Conservation (phyloP, 2,888 invertebrate species). For the Agrochola lychnidis region DNA sequence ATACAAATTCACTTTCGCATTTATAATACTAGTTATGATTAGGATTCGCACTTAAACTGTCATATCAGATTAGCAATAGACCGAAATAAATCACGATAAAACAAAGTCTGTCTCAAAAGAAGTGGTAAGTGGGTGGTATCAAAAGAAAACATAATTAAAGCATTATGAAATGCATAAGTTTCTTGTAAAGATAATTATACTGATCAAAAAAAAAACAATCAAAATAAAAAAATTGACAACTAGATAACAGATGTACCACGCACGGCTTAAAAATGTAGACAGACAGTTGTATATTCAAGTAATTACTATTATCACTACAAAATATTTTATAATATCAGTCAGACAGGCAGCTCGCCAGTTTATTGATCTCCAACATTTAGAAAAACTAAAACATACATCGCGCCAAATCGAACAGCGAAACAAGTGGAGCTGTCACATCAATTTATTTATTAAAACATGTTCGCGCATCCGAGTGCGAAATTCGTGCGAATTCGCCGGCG, state of each 20-base stretch:
- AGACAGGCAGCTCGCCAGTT: constrained; percentile 39
- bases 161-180: constrained; percentile 25
- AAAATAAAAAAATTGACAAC: constrained; percentile 26
- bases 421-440: constrained; percentile 66
- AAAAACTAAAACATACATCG: constrained; percentile 56
- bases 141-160: constrained; percentile 41
- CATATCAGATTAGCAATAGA: constrained; percentile 24
- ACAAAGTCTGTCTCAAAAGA: constrained; percentile 14
- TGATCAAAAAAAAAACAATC: constrained; percentile 32
- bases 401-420: constrained; percentile 50
- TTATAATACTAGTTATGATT: not conserved
- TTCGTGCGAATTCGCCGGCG: constrained; percentile 61
- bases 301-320: constrained; percentile 51
- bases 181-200: constrained; percentile 52
- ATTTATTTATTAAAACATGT: constrained; percentile 60
- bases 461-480: constrained; percentile 64
- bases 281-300: constrained; percentile 55
- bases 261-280: constrained; percentile 48
- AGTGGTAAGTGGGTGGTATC: constrained; percentile 23
- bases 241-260: constrained; percentile 41
- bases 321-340: constrained; percentile 33
- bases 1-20: no score
- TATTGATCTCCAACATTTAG: constrained; percentile 53
- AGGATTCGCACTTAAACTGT: constrained; percentile 2
- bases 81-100: constrained; percentile 17